A percentile compares a stretch with the other conserved stretches of the same genome.
phyloP scores from a whole-genome alignment of 2,113 vertebrate species.

The Dicentrarchus labrax region DNA sequence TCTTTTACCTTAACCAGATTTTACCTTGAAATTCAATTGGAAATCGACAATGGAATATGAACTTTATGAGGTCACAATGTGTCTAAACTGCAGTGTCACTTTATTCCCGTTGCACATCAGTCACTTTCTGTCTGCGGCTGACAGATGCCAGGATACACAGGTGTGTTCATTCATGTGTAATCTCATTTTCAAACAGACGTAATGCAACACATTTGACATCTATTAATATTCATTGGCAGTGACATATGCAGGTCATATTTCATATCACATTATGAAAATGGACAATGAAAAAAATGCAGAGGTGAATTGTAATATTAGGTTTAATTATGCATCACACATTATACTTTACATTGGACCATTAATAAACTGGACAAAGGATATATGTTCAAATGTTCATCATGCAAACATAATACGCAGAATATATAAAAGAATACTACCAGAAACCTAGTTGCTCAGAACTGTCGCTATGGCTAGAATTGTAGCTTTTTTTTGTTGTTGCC shows the following conservation, averaged over 20 bases:
- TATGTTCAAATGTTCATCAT: background rate
- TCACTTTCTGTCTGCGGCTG: background rate
- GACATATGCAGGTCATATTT: background rate
- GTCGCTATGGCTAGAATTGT: background rate
- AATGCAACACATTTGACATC: background rate
- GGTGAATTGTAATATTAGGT: background rate
- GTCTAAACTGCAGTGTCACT: background rate
- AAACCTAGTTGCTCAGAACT: background rate
- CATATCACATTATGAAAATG: background rate
- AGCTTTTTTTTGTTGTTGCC: no score
- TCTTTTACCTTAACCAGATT: background rate
- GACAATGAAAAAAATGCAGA: background rate
- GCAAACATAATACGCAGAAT: background rate
- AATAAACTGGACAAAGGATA: background rate
- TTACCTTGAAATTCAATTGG: background rate
- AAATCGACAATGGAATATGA: background rate
- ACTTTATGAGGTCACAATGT: background rate
- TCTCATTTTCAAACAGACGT: background rate
- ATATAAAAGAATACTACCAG: no score
- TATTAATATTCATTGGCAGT: background rate
- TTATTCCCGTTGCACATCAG: background rate
- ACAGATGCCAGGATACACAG: background rate
- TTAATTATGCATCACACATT: background rate
- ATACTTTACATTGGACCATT: background rate
- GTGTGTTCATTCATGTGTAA: slow-evolving; percentile 5